Conservation (phyloP, 2,113 vertebrate genomes). For the Aphelocoma coerulescens region DNA sequence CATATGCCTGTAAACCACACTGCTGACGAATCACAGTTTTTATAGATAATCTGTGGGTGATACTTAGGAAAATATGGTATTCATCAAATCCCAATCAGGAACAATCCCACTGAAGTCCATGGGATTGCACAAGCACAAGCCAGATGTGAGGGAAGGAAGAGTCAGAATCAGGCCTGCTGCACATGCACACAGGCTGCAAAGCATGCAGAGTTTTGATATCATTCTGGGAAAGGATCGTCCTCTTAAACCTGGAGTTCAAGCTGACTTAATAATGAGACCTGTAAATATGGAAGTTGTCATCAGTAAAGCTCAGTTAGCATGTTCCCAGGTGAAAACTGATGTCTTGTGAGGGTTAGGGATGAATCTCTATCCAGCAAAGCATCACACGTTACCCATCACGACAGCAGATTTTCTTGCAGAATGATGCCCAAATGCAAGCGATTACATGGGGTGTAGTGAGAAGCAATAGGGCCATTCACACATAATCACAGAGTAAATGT, state of each 20-base stretch:
- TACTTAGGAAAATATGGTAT: background rate
- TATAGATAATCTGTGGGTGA: slow-evolving; percentile 39
- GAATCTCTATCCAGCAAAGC: background rate
- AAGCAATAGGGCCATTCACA: slow-evolving; percentile 34
- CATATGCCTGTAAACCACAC: background rate
- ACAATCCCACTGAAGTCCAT: background rate
- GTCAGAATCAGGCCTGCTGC: background rate
- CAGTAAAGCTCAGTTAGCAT: background rate
- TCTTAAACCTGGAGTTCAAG: background rate
- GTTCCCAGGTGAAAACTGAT: slow-evolving; percentile 29
- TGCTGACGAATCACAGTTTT: slow-evolving; percentile 5
- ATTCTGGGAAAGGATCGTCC: background rate
- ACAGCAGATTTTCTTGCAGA: slow-evolving; percentile 38
- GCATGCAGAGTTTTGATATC: background rate
- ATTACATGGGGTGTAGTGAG: background rate
- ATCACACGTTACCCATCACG: background rate
- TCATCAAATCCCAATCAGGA: slow-evolving; percentile 22
- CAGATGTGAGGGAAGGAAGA: slow-evolving; percentile 26
- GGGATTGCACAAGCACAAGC: background rate
- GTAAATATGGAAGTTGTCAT: slow-evolving; percentile 31
- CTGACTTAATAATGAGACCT: background rate
- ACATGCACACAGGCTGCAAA: background rate
- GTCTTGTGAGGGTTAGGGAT: background rate
- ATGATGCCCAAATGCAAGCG: slow-evolving; percentile 44
- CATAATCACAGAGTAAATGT: slow-evolving; percentile 39